Conservation (phyloP, 2,113 vertebrate genomes). For the Sula dactylatra region DNA sequence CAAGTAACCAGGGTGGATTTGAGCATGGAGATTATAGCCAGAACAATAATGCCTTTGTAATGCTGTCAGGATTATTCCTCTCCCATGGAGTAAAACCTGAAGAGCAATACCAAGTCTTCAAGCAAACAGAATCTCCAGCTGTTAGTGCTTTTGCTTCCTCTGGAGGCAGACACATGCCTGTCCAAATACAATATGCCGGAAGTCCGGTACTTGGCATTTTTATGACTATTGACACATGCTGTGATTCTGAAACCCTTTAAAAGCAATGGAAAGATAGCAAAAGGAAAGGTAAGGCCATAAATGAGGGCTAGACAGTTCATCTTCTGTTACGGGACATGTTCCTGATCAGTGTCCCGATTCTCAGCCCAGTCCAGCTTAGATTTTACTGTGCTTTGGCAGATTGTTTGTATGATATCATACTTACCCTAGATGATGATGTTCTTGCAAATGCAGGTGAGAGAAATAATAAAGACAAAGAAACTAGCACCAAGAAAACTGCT, state of each 20-base stretch:
- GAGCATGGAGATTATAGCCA: conserved; percentile 36
- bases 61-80: conserved; percentile 49
- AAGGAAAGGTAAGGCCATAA: not conserved
- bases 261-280: not conserved
- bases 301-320: not conserved
- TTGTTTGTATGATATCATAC: not conserved
- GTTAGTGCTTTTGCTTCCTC: conserved; percentile 9
- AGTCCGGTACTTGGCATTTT: conserved; percentile 2
- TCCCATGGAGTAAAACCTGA: conserved; percentile 42
- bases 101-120: conserved; percentile 30
- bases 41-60: conserved; percentile 60
- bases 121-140: conserved; percentile 51
- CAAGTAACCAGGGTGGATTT: conserved; percentile 20
- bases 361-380: not conserved
- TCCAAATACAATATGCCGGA: conserved; percentile 27
- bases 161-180: conserved; percentile 11
- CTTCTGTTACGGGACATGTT: not conserved
- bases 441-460: not conserved
- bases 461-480: not conserved
- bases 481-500: not conserved
- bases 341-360: not conserved
- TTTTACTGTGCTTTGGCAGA: not conserved
- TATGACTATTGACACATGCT: not conserved
- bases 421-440: not conserved
- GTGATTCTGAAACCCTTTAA: not conserved